phyloP scores from a whole-genome alignment of 2,888 invertebrate species.

The Drosophila parthenogenetica region DNA sequence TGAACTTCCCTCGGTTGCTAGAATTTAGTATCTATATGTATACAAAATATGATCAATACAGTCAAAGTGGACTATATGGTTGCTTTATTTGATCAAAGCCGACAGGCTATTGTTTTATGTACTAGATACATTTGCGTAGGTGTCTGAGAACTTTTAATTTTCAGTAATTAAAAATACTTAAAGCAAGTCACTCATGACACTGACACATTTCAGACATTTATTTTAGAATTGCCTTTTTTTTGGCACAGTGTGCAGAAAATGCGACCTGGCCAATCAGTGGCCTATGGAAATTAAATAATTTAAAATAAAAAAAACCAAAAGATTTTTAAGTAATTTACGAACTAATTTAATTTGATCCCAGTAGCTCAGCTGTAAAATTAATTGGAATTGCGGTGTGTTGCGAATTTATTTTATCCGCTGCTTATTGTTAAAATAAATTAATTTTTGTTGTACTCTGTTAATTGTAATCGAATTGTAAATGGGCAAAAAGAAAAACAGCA shows the following conservation, averaged over 20 bases:
- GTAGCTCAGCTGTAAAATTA: slow-evolving; percentile 68
- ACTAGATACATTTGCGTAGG: slow-evolving; percentile 47
- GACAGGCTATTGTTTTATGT: slow-evolving; percentile 28
- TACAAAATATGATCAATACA: slow-evolving; percentile 3
- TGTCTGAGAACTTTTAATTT: slow-evolving; percentile 48
- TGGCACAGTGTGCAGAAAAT: slow-evolving; percentile 20
- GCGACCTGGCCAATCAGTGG: slow-evolving; percentile 33
- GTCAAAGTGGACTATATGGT: background rate
- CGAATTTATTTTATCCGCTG: slow-evolving; percentile 63
- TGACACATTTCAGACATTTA: slow-evolving; percentile 68
- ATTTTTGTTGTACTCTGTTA: slow-evolving; percentile 46
- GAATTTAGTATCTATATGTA: background rate
- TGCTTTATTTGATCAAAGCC: slow-evolving; percentile 25
- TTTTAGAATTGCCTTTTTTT: slow-evolving; percentile 36
- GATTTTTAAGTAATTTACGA: slow-evolving; percentile 31
- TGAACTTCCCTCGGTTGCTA: background rate
- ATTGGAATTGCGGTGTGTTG: slow-evolving; percentile 71
- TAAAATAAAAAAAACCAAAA: background rate
- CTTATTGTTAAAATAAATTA: slow-evolving; percentile 74
- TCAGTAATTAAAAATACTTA: slow-evolving; percentile 44
- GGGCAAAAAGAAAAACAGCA: slow-evolving; percentile 22
- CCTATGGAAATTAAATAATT: slow-evolving; percentile 7
- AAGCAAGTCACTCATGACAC: slow-evolving; percentile 45
- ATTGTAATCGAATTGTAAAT: slow-evolving; percentile 41
- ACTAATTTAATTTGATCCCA: slow-evolving; percentile 48